These are phyloP conservation scores for Harpegnathos saltator DNA, from an alignment of 1,140 invertebrate species.

Conservation along the genomic window DNA sequence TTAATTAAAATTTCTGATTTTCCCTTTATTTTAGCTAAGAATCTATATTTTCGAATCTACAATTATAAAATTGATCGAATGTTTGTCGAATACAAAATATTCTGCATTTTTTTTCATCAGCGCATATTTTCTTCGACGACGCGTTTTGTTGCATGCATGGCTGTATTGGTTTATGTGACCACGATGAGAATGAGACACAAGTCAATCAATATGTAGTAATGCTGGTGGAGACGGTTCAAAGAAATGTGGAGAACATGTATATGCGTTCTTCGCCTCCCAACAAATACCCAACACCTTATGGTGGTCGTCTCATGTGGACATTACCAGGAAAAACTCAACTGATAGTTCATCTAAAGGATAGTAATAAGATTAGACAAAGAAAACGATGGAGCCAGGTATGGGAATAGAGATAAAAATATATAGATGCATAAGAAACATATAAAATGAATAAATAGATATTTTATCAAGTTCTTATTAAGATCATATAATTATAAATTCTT, in stretches of 20 bases:
- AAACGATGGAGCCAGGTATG: conserved; percentile 91
- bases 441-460: not conserved
- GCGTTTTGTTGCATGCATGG: conserved; percentile 89
- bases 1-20: no score
- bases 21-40: no score
- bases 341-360: conserved; percentile 95
- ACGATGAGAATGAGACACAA: conserved; percentile 90
- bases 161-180: conserved; percentile 88
- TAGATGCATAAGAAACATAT: not conserved
- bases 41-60: not conserved
- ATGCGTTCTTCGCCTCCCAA: conserved; percentile 90
- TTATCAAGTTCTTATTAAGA: not conserved
- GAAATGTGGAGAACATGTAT: conserved; percentile 90
- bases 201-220: conserved; percentile 94
- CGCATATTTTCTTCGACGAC: conserved; percentile 97
- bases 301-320: conserved; percentile 93
- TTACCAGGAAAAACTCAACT: conserved; percentile 95
- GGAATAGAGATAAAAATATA: not conserved
- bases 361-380: conserved; percentile 94
- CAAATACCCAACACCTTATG: conserved; percentile 94
- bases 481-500: no score
- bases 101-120: conserved; percentile 85
- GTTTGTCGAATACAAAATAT: not conserved
- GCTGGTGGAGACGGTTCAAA: conserved; percentile 91
- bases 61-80: conserved; percentile 38